Evolutionary conservation across 2,797 vertebrate species (phyloP).

Genomic region (Lepus oiostolus): DNA sequence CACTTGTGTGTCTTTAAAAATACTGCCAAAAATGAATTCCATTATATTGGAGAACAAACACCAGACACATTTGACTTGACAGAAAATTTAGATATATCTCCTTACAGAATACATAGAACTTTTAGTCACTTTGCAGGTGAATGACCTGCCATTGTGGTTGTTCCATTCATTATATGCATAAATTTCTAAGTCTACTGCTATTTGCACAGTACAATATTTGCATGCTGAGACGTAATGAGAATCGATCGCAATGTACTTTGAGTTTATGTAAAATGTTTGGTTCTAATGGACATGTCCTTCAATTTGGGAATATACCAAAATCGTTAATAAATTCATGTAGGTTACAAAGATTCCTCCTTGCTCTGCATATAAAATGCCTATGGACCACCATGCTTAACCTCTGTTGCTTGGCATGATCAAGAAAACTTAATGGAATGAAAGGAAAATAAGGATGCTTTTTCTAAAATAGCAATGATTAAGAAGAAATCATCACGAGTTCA

Average conservation of each 20-base stretch:
- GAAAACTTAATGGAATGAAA: neutral
- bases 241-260: neutral
- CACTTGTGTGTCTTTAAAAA: conserved; percentile 61
- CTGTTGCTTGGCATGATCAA: neutral
- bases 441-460: neutral
- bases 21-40: conserved; percentile 65
- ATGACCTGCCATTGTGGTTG: conserved; percentile 44
- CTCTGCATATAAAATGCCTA: neutral
- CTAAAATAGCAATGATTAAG: neutral
- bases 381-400: neutral
- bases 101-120: conserved; percentile 10
- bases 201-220: conserved; percentile 53
- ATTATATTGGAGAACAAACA: conserved; percentile 71
- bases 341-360: neutral
- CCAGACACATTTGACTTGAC: conserved; percentile 67
- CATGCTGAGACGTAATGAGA: conserved; percentile 58
- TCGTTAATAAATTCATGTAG: neutral
- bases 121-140: conserved; percentile 67
- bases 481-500: neutral
- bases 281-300: conserved; percentile 52
- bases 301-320: neutral
- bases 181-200: conserved; percentile 22
- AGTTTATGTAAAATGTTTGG: conserved; percentile 37
- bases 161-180: conserved; percentile 26
- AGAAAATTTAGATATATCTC: conserved; percentile 68